Evolutionary conservation across 1,140 invertebrate genomes (phyloP), one percentile per base, ranked within the genome.

Genomic region (Eumaeus atala): DNA sequence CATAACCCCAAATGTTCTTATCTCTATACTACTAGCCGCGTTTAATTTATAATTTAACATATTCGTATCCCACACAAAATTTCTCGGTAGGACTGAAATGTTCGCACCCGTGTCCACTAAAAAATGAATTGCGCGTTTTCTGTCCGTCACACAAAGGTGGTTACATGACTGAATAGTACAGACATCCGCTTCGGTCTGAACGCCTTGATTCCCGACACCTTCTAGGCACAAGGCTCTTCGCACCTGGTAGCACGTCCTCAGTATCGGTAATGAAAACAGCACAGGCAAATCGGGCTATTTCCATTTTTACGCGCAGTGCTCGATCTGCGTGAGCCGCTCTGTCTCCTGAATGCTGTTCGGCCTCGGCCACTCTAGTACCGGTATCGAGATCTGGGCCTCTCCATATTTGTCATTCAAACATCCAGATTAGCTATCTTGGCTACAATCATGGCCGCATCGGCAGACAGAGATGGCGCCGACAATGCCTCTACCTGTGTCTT

Each of bases 101-200:
- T 54, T 54, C 4, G 51, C 51, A n/a, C 51, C 51, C 3, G 51
- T 54, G 1, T 54, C 51, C 5, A 54, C 14, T 35, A 54, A 16
- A 44, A 54, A 54, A 44, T 38, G 21, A 33, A 44, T 47, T 21
- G 17, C 38, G 34, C 51, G 44, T 16, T 11, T 33, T 9, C 34
- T 42, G 34, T 54, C n/a, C 52, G 21, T 11, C 14, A 47, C 16
- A 12, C 17, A 42, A 1, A 54, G 40, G 40, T 28, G 40, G 40
- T 54, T 12, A 35, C 36, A n/a, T 50, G 11, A 16, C 1, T 0
- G 9, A 47, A 44, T 42, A 14, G 21, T 34, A 21, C 12, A 21
- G 37, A 11, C 18, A 28, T 47, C 18, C 40, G 40, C 40, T 48
- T 18, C 18, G 36, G 6, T 14, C 34, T 51, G 49, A 33, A 51